A percentile compares a stretch with the other conserved stretches of the same genome.
These are phyloP conservation scores for Rotaria sp. DNA, from an alignment of 2,888 invertebrate species.

Conservation along the genomic window DNA sequence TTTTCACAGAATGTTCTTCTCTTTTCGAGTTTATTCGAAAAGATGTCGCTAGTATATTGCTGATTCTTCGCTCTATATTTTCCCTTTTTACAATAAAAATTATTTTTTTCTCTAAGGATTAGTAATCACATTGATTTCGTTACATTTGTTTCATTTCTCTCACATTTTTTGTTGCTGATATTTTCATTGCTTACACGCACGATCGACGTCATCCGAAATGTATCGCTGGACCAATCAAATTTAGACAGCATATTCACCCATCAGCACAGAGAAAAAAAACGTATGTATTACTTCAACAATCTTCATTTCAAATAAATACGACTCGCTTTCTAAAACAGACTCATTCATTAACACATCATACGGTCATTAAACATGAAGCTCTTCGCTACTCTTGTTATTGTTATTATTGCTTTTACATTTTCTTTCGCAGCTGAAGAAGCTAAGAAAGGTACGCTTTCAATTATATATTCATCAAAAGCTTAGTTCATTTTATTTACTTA, in stretches of 20 bases:
- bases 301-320: background rate
- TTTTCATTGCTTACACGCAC: background rate
- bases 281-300: background rate
- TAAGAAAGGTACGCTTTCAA: background rate
- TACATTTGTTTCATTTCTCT: background rate
- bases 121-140: background rate
- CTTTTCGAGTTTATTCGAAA: background rate
- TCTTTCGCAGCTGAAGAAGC: background rate
- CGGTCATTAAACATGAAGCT: background rate
- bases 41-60: background rate
- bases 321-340: background rate
- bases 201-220: background rate
- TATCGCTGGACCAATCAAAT: background rate
- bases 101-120: background rate
- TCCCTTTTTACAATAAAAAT: background rate
- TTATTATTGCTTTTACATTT: background rate
- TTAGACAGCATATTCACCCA: background rate
- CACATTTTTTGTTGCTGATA: background rate
- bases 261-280: background rate
- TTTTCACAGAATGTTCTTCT: background rate
- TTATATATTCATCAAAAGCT: too few species aligned
- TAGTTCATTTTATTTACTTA: background rate
- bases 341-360: background rate
- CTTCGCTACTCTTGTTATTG: background rate
- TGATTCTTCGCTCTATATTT: background rate